Evolutionary conservation across 1,140 invertebrate species (phyloP).

Genomic region (Tyrophagus putrescentiae): DNA sequence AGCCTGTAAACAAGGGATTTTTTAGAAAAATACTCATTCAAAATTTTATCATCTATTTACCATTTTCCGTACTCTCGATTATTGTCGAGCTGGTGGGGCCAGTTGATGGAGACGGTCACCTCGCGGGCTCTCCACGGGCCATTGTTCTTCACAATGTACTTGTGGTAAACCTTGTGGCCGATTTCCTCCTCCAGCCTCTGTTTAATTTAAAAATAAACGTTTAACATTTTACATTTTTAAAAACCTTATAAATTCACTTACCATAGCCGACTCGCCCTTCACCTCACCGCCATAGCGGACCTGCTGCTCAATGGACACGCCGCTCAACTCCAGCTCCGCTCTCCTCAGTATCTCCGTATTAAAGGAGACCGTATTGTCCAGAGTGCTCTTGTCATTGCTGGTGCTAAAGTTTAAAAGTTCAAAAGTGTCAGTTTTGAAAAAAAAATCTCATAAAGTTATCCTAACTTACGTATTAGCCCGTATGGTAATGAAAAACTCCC

Average conservation of each 20-base stretch:
- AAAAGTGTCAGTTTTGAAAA: neutral
- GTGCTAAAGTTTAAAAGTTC: constrained; percentile 23
- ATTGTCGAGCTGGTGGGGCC: constrained; percentile 75
- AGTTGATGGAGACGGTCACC: constrained; percentile 61
- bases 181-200: constrained; percentile 53
- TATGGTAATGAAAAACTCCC: constrained; percentile 50
- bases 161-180: constrained; percentile 64
- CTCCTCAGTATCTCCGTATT: constrained; percentile 55
- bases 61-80: constrained; percentile 63
- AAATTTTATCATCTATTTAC: constrained; percentile 36
- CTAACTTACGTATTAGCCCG: constrained; percentile 71
- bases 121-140: constrained; percentile 67
- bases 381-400: constrained; percentile 40
- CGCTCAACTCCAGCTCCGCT: constrained; percentile 62
- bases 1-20: neutral
- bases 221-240: neutral
- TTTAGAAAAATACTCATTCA: constrained; percentile 2
- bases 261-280: constrained; percentile 63
- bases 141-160: constrained; percentile 64
- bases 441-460: constrained; percentile 11
- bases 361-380: constrained; percentile 42
- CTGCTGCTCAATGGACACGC: constrained; percentile 56
- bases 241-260: constrained; percentile 29
- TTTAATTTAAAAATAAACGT: constrained; percentile 4
- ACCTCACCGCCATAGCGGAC: constrained; percentile 71